Base-by-base conservation (phyloP, 2,113 vertebrate genomes). In the Tyto alba region DNA sequence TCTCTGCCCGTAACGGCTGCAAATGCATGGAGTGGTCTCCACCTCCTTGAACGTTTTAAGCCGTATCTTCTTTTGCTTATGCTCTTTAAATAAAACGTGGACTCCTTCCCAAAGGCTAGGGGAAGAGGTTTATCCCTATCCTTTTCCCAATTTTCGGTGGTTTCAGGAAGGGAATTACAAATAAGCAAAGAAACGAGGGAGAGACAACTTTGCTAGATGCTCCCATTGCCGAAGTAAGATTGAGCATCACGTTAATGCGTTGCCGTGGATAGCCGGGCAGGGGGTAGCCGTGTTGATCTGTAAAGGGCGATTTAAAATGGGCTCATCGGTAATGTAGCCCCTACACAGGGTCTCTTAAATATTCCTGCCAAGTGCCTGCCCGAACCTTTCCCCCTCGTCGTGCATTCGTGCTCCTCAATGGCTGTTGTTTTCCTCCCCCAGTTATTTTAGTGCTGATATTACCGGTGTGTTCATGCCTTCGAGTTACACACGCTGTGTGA, bases 231-330 rank as follows among this genome's bases (percentile, higher is more conserved):
- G 97, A 97, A 98, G 95, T 98, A 98, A 98, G 98, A 99, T 98
- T 98, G 98, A 99, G 98, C 98, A 97, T 99, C 99, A 98, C 98
- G 98, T 98, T 99, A 99, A 99, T 98, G 99, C 97, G 78, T 97
- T 98, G 98, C 98, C 97, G 98, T 98, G 98, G 97, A 64, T 83
- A 97, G 93, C 90, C 95, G 97, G 98, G 98, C 98, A 98, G 97
- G 96, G 97, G 96, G 96, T 97, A 98, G 97, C 97, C 95, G 94
- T 95, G 96, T 97, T 98, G 98, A 98, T 98, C 98, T 98, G 98
- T 98, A 98, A 97, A 97, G 73, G 47, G n/a, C 3, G 95, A 98
- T 98, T 98, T 98, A 96, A 97, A 98, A 96, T 92, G 96, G 97
- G 97, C 96, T 98, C 84, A 16, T 85, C 88, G 88, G 88, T 93